phyloP scores from a whole-genome alignment of 2,113 vertebrate species.

The Macrotus californicus region DNA sequence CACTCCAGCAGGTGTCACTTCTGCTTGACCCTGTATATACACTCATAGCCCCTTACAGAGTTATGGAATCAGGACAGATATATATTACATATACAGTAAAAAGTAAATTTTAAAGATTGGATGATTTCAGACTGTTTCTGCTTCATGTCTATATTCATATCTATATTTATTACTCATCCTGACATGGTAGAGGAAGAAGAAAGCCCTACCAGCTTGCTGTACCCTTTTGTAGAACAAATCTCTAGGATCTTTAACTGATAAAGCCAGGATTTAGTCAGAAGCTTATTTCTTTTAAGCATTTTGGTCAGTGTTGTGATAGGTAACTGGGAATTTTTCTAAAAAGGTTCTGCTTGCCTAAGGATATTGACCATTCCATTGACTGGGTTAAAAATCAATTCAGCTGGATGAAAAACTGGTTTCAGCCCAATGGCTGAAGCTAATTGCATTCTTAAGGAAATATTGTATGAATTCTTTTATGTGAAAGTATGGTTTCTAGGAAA shows the following conservation, averaged over 20 bases:
- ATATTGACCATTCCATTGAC: background rate
- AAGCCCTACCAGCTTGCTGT: background rate
- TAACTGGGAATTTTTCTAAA: slow-evolving; percentile 1
- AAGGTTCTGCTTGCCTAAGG: background rate
- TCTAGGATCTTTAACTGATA: slow-evolving; percentile 17
- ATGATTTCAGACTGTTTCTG: background rate
- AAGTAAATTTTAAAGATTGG: background rate
- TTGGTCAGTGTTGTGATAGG: slow-evolving; percentile 28
- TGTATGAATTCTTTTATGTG: slow-evolving; percentile 9
- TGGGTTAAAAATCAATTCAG: slow-evolving; percentile 16
- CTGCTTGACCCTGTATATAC: too few species aligned
- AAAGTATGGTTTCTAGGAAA: background rate
- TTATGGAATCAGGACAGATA: background rate
- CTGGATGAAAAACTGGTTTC: slow-evolving; percentile 32
- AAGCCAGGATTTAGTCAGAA: background rate
- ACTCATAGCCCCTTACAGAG: background rate
- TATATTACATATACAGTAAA: background rate
- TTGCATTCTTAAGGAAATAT: slow-evolving; percentile 9
- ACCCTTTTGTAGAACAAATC: background rate
- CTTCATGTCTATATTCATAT: slow-evolving; percentile 15
- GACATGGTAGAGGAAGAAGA: background rate
- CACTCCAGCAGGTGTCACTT: too few species aligned
- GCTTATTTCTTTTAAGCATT: slow-evolving; percentile 1
- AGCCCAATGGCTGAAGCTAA: background rate
- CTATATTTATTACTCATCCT: background rate